Evolutionary conservation across 2,797 vertebrate species (phyloP), one percentile per base, ranked within the genome.

Genomic region (Enteromius radiatus): DNA sequence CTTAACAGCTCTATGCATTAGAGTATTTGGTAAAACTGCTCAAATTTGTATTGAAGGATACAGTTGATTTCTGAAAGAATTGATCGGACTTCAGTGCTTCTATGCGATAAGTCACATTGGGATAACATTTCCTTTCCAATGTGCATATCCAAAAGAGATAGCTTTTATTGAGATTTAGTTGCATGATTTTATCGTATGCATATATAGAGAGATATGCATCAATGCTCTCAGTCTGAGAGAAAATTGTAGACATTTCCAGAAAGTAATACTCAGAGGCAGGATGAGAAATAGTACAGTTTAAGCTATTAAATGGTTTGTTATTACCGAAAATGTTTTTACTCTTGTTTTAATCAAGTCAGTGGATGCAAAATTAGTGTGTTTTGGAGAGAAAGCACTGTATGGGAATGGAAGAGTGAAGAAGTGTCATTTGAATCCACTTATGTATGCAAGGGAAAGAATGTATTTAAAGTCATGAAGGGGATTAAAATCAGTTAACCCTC

Each of bases 401-500:
- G 85, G 89, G 84, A 87, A 84, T 81, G 80, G 85, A 82, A 85
- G 88, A 86, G 80, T 23, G 65, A 75, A 88, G 3, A 82, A 11
- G 21, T 82, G 64, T 76, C 45, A 36, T 90, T 87, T 81, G 73
- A 90, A 84, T 85, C 91, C 91, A 85, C 86, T 89, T 91, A 91
- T 89, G 87, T 91, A 89, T 86, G 88, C 84, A 89, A 81, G 89
- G 81, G 84, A 64, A 80, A 90, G 81, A 94, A 88, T 88, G 85
- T 93, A 93, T 94, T 92, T 92, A 91, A 82, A 91, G 91, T 91
- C 83, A 81, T 84, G 14, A 84, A 76, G 88, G 89, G 87, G 85
- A 93, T 85, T 86, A 86, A 82, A 71, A 81, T 89, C 68, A 70
- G 83, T 88, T 90, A 77, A 90, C 90, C 89, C 90, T 90, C 90